Evolutionary conservation across 2,113 vertebrate genomes (phyloP).

Genomic region (Castor canadensis): DNA sequence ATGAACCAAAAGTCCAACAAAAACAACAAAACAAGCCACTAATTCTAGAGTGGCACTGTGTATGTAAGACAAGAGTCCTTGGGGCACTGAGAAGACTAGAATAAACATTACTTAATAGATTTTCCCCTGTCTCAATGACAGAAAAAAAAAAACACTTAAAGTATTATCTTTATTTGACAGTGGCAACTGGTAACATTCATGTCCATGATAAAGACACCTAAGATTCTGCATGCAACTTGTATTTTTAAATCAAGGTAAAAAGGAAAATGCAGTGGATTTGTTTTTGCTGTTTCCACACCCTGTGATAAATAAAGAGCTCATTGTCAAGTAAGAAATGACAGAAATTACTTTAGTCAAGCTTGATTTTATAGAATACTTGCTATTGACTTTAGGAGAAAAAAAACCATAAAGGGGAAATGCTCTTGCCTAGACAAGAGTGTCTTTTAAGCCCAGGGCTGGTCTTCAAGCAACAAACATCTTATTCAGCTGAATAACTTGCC

Average conservation of each 20-base stretch:
- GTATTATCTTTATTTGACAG: not conserved
- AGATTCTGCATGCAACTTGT: not conserved
- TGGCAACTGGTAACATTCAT: not conserved
- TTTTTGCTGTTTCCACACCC: not conserved
- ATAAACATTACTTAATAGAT: not conserved
- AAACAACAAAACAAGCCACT: not conserved
- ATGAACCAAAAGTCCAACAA: constrained; percentile 2
- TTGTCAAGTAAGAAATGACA: not conserved
- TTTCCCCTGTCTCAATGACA: not conserved
- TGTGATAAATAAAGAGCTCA: not conserved
- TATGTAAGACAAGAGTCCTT: not conserved
- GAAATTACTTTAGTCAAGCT: not conserved
- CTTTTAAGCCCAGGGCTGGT: not conserved
- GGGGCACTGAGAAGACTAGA: not conserved
- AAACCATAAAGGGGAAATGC: not conserved
- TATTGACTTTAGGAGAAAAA: not conserved
- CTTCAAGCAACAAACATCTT: not conserved
- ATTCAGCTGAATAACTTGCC: not conserved
- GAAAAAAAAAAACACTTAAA: not conserved
- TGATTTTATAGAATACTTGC: not conserved
- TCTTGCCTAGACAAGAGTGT: not conserved
- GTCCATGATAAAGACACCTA: not conserved
- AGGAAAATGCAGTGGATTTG: not conserved
- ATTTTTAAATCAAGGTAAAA: not conserved
- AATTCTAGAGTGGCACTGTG: not conserved